Evolutionary conservation across 2,113 vertebrate genomes (phyloP).

Genomic region (Arvicanthis niloticus): DNA sequence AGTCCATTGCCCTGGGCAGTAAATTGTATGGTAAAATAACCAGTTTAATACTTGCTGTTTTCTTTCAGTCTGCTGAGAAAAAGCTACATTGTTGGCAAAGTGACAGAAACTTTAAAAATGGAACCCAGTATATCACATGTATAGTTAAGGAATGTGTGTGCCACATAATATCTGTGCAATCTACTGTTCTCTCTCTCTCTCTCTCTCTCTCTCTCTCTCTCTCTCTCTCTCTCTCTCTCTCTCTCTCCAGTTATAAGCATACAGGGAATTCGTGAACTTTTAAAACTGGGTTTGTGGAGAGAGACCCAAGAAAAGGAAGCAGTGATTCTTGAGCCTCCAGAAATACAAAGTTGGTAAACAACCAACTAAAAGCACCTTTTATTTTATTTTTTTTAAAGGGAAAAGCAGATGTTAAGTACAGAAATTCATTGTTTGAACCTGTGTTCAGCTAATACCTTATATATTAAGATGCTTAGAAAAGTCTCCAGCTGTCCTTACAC

Average conservation of each 20-base stretch:
- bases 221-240: background rate
- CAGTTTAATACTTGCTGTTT: constrained; percentile 72
- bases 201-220: no score
- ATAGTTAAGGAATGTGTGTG: constrained; percentile 26
- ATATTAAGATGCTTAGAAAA: constrained; percentile 57
- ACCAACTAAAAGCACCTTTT: constrained; percentile 31
- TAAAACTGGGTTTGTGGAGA: constrained; percentile 35
- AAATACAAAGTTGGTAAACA: constrained; percentile 40
- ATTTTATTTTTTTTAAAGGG: background rate
- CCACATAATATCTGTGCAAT: background rate
- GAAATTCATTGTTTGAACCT: constrained; percentile 21
- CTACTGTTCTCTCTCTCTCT: background rate
- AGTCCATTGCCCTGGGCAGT: constrained; percentile 48
- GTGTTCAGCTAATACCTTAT: constrained; percentile 20
- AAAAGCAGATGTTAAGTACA: constrained; percentile 21
- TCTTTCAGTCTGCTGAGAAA: constrained; percentile 45
- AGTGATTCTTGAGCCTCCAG: background rate
- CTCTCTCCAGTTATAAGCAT: background rate
- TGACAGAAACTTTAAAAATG: constrained; percentile 58
- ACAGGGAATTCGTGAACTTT: constrained; percentile 51
- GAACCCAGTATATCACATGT: constrained; percentile 31
- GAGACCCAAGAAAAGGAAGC: constrained; percentile 11
- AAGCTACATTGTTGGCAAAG: constrained; percentile 27
- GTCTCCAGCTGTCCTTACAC: background rate
- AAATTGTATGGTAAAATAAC: constrained; percentile 62